Evolutionary conservation across 2,888 invertebrate genomes (phyloP), one percentile per base, ranked within the genome.

Genomic region (Tachina grossa): DNA sequence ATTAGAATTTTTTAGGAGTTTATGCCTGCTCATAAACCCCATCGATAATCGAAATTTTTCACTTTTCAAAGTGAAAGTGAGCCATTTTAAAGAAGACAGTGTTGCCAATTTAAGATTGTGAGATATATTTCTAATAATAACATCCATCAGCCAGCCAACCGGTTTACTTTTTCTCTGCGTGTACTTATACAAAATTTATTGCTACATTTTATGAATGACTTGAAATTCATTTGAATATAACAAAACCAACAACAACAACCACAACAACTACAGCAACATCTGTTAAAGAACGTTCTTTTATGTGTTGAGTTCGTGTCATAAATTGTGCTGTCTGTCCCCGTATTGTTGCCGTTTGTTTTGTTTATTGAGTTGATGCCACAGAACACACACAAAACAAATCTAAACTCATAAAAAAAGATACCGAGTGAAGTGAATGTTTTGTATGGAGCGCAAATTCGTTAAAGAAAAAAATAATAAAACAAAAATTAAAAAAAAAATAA

Each of bases 231-330:
- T 68, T 61, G 66, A 75, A 74, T 31, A 61, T 39, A 51, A n/a
- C 57, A 74, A 31, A 13, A 79, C 61, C 9, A 69, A 71, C 57
- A 74, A 31, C n/a, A 79, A 69, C 9, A 69, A 71, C 11, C 59
- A 59, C 22, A 11, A 31, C 47, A 31, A 43, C n/a, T 31, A n/a
- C 45, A 13, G 45, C 22, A 59, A 22, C 61, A 31, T 31, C 16
- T 51, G 81, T 88, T 89, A 88, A 86, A 87, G 88, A 90, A 90
- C 89, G 87, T 88, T 45, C 85, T 87, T 72, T 77, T 59, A 65
- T 82, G 61, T 71, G 51, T 77, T 59, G 66, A 66, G 19, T 51
- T 83, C 59, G 72, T 72, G 83, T 83, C 77, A 77, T 82, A 82
- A 82, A 82, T 76, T 77, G 22, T 51, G 16, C 2, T 66, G 74